These are phyloP conservation scores for Platorchestia sp. DNA, from an alignment of 1,140 invertebrate genomes.

Conservation along the genomic window DNA sequence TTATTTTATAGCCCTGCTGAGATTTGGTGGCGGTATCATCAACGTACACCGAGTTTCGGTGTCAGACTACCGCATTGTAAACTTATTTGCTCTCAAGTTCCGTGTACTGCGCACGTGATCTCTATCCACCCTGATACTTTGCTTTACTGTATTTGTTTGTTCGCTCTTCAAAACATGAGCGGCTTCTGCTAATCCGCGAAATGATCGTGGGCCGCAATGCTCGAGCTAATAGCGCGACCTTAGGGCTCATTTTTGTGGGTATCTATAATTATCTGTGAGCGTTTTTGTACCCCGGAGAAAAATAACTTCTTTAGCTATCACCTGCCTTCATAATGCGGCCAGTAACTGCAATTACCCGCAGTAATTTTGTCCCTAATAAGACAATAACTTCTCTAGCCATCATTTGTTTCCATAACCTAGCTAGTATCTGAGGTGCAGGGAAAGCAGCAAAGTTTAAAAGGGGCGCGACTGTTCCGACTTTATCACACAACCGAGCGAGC, in stretches of 20 bases:
- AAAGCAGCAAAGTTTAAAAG: no score
- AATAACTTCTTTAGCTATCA: background rate
- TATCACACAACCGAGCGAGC: no score
- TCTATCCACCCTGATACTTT: background rate
- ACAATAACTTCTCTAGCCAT: no score
- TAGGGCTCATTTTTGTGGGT: background rate
- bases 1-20: background rate
- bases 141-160: background rate
- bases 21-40: background rate
- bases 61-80: background rate
- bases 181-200: background rate
- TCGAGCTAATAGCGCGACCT: background rate
- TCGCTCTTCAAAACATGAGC: background rate
- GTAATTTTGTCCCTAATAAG: no score
- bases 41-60: background rate
- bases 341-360: background rate
- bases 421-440: no score
- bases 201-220: background rate
- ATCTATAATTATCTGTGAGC: background rate
- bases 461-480: no score
- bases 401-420: no score
- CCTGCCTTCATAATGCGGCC: background rate
- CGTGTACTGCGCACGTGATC: background rate
- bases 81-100: background rate
- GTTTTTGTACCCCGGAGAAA: background rate